A percentile compares a stretch with the other conserved stretches of the same genome.
Evolutionary conservation across 1,140 invertebrate genomes (phyloP).

Genomic region (Drosophila lacertosa): DNA sequence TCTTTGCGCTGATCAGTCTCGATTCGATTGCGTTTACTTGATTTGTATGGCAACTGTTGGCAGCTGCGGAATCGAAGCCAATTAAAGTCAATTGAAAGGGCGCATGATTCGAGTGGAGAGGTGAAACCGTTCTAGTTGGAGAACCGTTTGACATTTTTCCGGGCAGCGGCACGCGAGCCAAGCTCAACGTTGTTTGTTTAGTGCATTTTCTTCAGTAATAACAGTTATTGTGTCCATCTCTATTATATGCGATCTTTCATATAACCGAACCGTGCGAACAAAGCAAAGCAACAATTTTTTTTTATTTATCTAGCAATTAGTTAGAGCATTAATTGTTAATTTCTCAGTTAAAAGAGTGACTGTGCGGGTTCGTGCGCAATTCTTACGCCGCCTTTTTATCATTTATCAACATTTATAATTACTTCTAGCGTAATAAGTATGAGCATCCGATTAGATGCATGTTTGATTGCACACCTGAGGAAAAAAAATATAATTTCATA

Average conservation of each 20-base stretch:
- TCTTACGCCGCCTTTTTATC: conserved; percentile 4
- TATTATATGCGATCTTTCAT: conserved; percentile 42
- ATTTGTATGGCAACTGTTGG: conserved; percentile 13
- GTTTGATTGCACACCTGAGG: background rate
- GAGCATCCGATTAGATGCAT: background rate
- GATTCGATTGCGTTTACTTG: background rate
- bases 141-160: conserved; percentile 24
- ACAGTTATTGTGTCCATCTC: conserved; percentile 60
- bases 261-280: conserved; percentile 48
- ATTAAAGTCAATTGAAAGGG: conserved; percentile 75
- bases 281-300: conserved; percentile 42
- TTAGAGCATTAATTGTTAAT: conserved; percentile 54
- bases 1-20: too few species aligned
- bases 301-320: conserved; percentile 53
- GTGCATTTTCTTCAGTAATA: too few species aligned
- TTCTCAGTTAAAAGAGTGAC: conserved; percentile 15
- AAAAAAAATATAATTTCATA: background rate
- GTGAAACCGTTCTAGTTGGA: conserved; percentile 18
- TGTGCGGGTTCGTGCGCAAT: conserved; percentile 16
- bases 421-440: conserved; percentile 1
- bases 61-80: conserved; percentile 49
- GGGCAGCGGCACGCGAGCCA: conserved; percentile 15
- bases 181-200: too few species aligned
- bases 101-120: conserved; percentile 7
- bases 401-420: conserved; percentile 43